Evolutionary conservation across 2,888 invertebrate genomes (phyloP).

Genomic region (Eustalomyia histrio): DNA sequence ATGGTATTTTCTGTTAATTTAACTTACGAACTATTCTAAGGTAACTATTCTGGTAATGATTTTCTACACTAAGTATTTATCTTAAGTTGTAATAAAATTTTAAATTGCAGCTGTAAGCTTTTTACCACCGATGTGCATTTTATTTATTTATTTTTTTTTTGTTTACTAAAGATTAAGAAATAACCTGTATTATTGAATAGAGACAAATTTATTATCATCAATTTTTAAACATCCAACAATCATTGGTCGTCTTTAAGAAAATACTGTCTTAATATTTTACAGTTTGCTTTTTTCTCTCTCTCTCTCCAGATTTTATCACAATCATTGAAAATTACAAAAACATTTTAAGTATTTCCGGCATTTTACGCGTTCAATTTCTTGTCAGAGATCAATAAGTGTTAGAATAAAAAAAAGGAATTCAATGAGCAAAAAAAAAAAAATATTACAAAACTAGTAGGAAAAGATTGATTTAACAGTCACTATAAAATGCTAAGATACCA

Average conservation of each 20-base stretch:
- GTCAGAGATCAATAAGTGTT: conserved; percentile 49
- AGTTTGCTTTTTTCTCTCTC: neutral
- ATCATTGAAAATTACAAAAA: conserved; percentile 57
- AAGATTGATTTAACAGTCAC: conserved; percentile 61
- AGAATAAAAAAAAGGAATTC: conserved; percentile 26
- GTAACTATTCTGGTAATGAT: no score
- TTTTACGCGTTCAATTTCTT: conserved; percentile 50
- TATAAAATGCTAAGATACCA: conserved; percentile 59
- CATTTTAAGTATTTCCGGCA: conserved; percentile 61
- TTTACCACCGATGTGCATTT: no score
- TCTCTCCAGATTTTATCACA: conserved; percentile 40
- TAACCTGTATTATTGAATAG: conserved; percentile 34
- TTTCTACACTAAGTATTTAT: no score
- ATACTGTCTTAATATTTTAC: conserved; percentile 32
- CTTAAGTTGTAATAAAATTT: no score
- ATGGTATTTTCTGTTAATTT: no score
- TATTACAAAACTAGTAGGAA: neutral
- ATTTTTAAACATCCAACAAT: conserved; percentile 47
- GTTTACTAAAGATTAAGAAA: neutral
- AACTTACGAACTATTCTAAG: no score
- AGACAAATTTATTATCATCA: conserved; percentile 45
- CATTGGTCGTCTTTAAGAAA: conserved; percentile 6
- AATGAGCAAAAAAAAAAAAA: neutral
- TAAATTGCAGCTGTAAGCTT: no score
- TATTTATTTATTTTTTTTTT: no score